Conservation (phyloP, 2,888 invertebrate species). For the Liopterus haemorrhoidalis region DNA sequence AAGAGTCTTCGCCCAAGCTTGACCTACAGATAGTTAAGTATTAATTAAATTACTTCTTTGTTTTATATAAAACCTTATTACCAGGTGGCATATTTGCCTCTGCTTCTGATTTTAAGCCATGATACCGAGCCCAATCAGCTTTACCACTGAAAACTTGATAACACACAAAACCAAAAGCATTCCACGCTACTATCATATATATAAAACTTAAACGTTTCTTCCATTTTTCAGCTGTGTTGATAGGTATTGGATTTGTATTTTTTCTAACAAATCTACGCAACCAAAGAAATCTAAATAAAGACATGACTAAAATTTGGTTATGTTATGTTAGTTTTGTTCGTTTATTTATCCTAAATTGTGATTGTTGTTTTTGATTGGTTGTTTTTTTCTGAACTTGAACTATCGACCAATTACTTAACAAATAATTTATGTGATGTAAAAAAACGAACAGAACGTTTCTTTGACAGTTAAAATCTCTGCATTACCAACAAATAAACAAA, state of each 20-base stretch:
- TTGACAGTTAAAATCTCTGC: too few species aligned
- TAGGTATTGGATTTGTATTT: conserved; percentile 48
- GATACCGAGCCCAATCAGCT: conserved; percentile 61
- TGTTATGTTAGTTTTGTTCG: neutral
- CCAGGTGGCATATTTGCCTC: conserved; percentile 55
- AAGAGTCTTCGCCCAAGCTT: conserved; percentile 53
- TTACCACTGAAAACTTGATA: conserved; percentile 57
- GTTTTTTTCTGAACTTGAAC: too few species aligned
- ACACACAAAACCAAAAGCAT: conserved; percentile 60
- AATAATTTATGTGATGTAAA: too few species aligned
- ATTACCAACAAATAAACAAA: conserved; percentile 13
- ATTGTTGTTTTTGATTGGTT: too few species aligned
- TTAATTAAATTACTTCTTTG: neutral
- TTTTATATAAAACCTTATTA: conserved; percentile 35
- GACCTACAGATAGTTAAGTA: conserved; percentile 45
- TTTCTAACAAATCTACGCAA: conserved; percentile 48
- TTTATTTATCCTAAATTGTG: too few species aligned
- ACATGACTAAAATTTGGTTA: conserved; percentile 34
- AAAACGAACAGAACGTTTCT: too few species aligned
- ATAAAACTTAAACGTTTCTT: conserved; percentile 56
- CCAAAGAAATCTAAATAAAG: conserved; percentile 48
- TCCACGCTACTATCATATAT: conserved; percentile 65
- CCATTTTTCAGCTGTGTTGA: conserved; percentile 53
- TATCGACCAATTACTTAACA: too few species aligned
- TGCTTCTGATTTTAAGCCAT: conserved; percentile 58